Base-by-base conservation (phyloP, 2,113 vertebrate genomes). In the Pionites leucogaster region DNA sequence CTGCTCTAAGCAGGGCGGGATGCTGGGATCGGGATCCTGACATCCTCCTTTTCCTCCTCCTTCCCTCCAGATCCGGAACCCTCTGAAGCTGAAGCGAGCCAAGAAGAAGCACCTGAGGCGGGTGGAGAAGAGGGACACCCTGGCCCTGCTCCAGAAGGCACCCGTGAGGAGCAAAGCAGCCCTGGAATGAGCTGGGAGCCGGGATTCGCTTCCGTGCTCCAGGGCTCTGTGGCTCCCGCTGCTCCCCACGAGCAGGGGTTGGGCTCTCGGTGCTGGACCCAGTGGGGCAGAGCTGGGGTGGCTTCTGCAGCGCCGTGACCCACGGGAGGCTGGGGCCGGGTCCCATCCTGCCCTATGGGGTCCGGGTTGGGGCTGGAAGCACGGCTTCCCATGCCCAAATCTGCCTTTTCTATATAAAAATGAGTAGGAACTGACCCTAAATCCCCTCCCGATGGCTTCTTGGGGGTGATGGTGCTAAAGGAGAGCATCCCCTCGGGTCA, bases 71-170 rank as follows among this genome's bases (percentile, higher is more conserved):
- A 99, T 99, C 97, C 98, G 98, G 13, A 99, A 99, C 95, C 99
- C 99, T 0, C 12, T 98, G 53, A 99, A 99, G 95, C 98, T 99
- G 57, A 99, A 99, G 97, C 97, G 99, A 76, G 99, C 98, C 35
- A 99, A 99, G 98, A 99, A 99, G 98, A 98, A 99, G 92, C 98
- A 99, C 29, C 97, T 99, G 31, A 98, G 99, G 67, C 97, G 97
- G 55, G 97, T 99, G 10, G 98, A 99, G 93, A 99, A 99, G 97
- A 97, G 99, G 87, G 99, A 99, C 88, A 99, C 99, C 0, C 97
- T 99, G 85, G 94, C 97, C 7, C 83, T 98, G 94, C 96, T 99
- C 68, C 98, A 99, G 96, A 97, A 97, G 69, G 62, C 44, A 0
- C 95, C 95, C 0, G 55, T 74, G 20, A 64, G 27, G 64, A 49